These are phyloP conservation scores for Pogoniulus pusillus DNA, from an alignment of 2,797 vertebrate genomes.

Conservation along the genomic window DNA sequence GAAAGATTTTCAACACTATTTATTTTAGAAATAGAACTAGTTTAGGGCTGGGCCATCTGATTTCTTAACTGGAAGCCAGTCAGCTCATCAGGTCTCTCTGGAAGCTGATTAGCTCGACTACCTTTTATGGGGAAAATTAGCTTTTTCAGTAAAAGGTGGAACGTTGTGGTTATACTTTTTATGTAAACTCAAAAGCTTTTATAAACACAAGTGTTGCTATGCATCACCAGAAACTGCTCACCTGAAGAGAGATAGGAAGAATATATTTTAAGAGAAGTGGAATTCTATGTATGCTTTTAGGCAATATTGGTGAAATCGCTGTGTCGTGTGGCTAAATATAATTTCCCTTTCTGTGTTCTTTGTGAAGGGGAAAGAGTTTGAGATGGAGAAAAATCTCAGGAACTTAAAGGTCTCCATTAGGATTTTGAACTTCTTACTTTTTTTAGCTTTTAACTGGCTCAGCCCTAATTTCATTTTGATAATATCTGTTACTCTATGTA, in stretches of 20 bases:
- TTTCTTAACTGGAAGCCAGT: conserved; percentile 50
- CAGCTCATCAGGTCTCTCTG: conserved; percentile 39
- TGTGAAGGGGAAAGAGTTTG: conserved; percentile 21
- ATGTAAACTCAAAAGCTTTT: conserved; percentile 47
- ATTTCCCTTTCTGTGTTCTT: conserved; percentile 27
- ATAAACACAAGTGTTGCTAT: conserved; percentile 56
- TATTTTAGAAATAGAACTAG: conserved; percentile 76
- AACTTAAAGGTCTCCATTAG: conserved; percentile 35
- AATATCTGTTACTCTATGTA: conserved; percentile 23
- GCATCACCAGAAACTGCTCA: conserved; percentile 62
- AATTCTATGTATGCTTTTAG: conserved; percentile 21
- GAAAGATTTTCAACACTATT: conserved; percentile 58
- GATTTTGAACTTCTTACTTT: not conserved
- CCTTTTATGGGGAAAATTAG: conserved; percentile 31
- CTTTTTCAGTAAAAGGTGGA: conserved; percentile 65
- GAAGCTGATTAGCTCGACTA: conserved; percentile 39
- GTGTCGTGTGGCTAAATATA: conserved; percentile 9
- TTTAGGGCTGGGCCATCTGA: conserved; percentile 64
- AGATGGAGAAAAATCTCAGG: conserved; percentile 46
- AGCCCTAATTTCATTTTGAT: conserved; percentile 37
- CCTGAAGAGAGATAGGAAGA: conserved; percentile 32
- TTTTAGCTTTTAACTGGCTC: conserved; percentile 10
- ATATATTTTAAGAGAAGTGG: conserved; percentile 31
- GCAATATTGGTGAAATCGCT: conserved; percentile 1
- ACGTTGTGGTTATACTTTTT: conserved; percentile 29